phyloP scores from a whole-genome alignment of 2,797 vertebrate genomes.

The Zenarchopterus dispar region DNA sequence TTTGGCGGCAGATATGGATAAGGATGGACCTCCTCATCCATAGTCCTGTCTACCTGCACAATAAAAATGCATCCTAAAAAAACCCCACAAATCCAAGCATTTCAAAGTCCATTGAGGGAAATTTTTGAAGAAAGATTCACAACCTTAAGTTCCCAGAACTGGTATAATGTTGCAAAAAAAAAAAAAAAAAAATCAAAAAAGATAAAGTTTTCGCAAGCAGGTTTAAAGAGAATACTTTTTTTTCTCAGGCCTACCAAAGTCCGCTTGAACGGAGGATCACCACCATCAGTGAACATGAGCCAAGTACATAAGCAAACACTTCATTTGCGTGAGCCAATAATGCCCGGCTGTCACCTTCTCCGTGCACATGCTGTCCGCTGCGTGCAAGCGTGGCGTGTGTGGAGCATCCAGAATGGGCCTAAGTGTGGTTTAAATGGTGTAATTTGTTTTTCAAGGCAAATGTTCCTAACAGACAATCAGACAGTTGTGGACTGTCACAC shows the following conservation, averaged over 20 bases:
- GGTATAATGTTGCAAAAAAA: conserved; percentile 11
- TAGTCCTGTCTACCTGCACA: conserved; percentile 9
- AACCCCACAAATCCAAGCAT: conserved; percentile 37
- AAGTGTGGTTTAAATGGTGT: conserved; percentile 65
- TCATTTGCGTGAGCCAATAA: conserved; percentile 39
- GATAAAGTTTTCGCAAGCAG: conserved; percentile 10
- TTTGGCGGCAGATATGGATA: background rate
- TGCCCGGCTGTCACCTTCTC: conserved; percentile 60
- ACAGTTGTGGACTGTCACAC: conserved; percentile 71
- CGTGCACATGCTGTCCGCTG: conserved; percentile 41
- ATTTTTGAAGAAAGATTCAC: conserved; percentile 38
- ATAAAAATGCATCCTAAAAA: conserved; percentile 1
- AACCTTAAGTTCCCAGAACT: conserved; percentile 33
- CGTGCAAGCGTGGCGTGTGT: conserved; percentile 30
- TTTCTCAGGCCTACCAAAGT: conserved; percentile 32
- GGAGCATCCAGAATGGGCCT: conserved; percentile 42
- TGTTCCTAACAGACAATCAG: conserved; percentile 73
- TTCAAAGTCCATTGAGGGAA: conserved; percentile 41
- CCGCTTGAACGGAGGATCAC: conserved; percentile 42
- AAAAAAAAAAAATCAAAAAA: background rate
- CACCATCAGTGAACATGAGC: conserved; percentile 36
- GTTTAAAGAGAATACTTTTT: conserved; percentile 25
- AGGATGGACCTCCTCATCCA: too few species aligned
- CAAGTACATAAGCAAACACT: conserved; percentile 33
- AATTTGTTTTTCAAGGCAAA: conserved; percentile 67